These are phyloP conservation scores for Drosophila fungiperda DNA, from an alignment of 2,888 invertebrate genomes.

Conservation along the genomic window DNA sequence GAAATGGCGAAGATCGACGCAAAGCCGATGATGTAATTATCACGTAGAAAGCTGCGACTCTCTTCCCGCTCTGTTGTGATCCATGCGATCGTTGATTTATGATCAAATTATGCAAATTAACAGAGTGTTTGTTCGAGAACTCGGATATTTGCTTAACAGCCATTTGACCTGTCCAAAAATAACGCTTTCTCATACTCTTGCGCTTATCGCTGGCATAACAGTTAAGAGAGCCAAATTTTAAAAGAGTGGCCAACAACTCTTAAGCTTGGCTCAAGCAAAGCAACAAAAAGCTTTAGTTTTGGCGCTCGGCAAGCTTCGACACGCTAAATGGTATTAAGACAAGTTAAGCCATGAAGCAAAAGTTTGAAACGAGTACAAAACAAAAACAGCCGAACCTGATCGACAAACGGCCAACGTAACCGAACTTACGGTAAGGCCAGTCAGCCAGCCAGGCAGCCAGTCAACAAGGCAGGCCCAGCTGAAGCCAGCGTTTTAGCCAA, in stretches of 20 bases:
- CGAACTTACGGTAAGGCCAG: slow-evolving; percentile 76
- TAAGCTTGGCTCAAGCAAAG: slow-evolving; percentile 20
- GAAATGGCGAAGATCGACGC: slow-evolving; percentile 38
- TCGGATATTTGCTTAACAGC: slow-evolving; percentile 38
- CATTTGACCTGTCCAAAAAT: slow-evolving; percentile 33
- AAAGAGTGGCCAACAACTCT: slow-evolving; percentile 19
- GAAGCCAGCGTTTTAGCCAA: slow-evolving; percentile 37
- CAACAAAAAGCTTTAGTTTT: slow-evolving; percentile 42
- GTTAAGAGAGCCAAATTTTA: slow-evolving; percentile 36
- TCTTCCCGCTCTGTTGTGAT: slow-evolving; percentile 4
- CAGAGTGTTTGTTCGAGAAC: slow-evolving; percentile 30
- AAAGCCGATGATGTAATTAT: slow-evolving; percentile 76
- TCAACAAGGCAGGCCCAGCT: slow-evolving; percentile 24
- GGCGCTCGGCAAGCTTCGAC: slow-evolving; percentile 65
- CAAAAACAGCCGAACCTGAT: slow-evolving; percentile 48
- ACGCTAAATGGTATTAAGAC: slow-evolving; percentile 68
- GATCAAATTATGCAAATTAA: slow-evolving; percentile 60
- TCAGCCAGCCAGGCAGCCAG: slow-evolving; percentile 29
- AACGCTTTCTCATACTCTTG: slow-evolving; percentile 1
- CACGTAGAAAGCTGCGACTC: slow-evolving; percentile 65
- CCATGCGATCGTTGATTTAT: slow-evolving; percentile 59
- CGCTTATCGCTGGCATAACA: slow-evolving; percentile 3
- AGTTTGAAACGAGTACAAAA: slow-evolving; percentile 34
- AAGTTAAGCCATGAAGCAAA: slow-evolving; percentile 77
- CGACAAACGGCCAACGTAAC: slow-evolving; percentile 73